phyloP scores from a whole-genome alignment of 2,113 vertebrate genomes.

The Myodes glareolus region DNA sequence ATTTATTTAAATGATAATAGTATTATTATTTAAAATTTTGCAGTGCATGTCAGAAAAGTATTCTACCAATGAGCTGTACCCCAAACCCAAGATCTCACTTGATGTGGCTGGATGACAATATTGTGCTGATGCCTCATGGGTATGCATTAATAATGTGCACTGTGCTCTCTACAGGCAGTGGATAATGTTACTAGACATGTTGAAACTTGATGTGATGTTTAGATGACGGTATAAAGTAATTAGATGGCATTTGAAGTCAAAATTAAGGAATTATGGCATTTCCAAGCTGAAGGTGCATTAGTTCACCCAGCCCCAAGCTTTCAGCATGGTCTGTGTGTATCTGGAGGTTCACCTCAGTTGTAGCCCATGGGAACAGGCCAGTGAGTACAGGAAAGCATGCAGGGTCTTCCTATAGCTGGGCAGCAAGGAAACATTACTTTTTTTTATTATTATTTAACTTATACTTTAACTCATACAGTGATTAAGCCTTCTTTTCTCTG shows the following conservation, averaged over 20 bases:
- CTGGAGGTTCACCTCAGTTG: not conserved
- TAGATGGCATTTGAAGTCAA: not conserved
- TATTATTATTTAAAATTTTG: not conserved
- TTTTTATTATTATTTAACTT: too few species aligned
- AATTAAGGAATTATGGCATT: not conserved
- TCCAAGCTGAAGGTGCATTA: not conserved
- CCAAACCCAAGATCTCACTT: not conserved
- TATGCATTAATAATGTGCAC: not conserved
- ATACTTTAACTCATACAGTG: too few species aligned
- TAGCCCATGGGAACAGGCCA: not conserved
- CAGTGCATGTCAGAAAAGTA: not conserved
- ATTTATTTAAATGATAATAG: not conserved
- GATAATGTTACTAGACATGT: not conserved
- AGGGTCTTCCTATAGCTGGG: not conserved
- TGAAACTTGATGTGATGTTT: not conserved
- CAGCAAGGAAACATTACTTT: not conserved
- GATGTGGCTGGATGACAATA: too few species aligned
- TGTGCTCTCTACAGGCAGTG: not conserved
- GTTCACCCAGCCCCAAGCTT: not conserved
- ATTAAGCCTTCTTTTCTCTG: not conserved
- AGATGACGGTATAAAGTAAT: not conserved
- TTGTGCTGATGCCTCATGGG: not conserved
- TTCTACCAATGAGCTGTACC: not conserved
- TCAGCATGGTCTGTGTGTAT: not conserved
- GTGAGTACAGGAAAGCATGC: not conserved